phyloP scores from a whole-genome alignment of 2,888 invertebrate species.

The Athalia circularis region DNA sequence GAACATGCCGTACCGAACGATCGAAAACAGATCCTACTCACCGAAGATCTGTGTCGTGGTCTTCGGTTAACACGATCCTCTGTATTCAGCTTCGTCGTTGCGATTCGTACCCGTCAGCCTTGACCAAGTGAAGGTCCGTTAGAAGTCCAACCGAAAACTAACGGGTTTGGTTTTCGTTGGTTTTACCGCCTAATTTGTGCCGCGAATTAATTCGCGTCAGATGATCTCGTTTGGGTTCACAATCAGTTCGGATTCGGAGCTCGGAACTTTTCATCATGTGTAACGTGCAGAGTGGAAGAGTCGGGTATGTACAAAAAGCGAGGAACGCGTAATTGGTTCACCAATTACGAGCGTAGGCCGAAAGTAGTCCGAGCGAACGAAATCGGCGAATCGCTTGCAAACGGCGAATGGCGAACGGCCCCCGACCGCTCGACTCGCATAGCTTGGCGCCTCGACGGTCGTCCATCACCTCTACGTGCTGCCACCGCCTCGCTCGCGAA shows the following conservation, averaged over 20 bases:
- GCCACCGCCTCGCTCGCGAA: constrained; percentile 47
- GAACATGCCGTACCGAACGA: background rate
- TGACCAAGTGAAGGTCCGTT: constrained; percentile 12
- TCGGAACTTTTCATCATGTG: constrained; percentile 16
- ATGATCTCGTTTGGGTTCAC: constrained; percentile 6
- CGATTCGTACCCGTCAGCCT: constrained; percentile 37
- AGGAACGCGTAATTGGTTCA: constrained; percentile 43
- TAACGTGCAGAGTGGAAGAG: background rate
- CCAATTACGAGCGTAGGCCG: constrained; percentile 40
- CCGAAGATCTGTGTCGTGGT: constrained; percentile 23
- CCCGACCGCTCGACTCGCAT: constrained; percentile 57
- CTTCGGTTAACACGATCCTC: background rate
- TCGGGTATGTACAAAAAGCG: constrained; percentile 2
- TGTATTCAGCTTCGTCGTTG: background rate
- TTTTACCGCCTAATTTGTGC: constrained; percentile 51
- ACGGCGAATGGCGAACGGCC: constrained; percentile 10
- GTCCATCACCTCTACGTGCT: constrained; percentile 61
- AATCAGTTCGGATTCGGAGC: background rate
- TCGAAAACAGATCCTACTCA: background rate
- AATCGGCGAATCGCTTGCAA: constrained; percentile 44
- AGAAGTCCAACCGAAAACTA: constrained; percentile 54
- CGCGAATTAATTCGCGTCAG: constrained; percentile 44
- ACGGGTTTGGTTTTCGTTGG: constrained; percentile 51
- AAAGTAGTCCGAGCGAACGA: constrained; percentile 41
- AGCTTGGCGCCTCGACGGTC: constrained; percentile 67